Base-by-base conservation (phyloP, 2,113 vertebrate species). In the Propithecus coquereli region DNA sequence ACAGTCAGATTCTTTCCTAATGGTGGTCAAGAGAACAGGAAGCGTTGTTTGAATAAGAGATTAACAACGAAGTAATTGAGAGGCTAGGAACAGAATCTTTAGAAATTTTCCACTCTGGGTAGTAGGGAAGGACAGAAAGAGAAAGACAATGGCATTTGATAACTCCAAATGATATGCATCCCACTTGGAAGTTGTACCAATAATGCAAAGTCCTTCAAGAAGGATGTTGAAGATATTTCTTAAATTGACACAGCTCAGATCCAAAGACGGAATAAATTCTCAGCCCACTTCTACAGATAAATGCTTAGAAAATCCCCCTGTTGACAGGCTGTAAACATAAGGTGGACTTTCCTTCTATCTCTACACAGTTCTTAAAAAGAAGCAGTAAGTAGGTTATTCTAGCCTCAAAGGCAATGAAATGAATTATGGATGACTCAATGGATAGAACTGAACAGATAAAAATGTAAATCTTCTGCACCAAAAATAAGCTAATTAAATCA, bases 401-500 rank as follows among this genome's bases (percentile, higher is more conserved):
- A 87, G 68, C 54, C 79, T 97, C 94, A 95, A 90, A 97, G 87
- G 94, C 94, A 94, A 71, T 52, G 76, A 83, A 73, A 96, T 96
- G 76, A 97, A 97, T 97, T 95, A 96, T 85, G 63, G 63, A 94
- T 96, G 87, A 96, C 34, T 96, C 45, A 27, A 8, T 86, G 76
- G 66, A 71, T 70, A 81, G 59, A 96, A 80, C 30, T 52, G 45
- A 96, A 94, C 85, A 85, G 85, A 92, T 91, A 63, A 92, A 95
- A 96, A 93, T 88, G 63, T 82, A 68, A 82, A 91, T 91, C 73
- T 87, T 93, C 79, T 76, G 77, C 65, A 43, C 59, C 87, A 91
- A 87, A 97, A 84, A 87, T 90, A 95, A 95, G 32, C 74, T 74
- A 95, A 95, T 94, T 96, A 97, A 95, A 94, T 95, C n/a, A 87